These are phyloP conservation scores for Megaustenia siamemsis DNA, from an alignment of 2,888 invertebrate species.

Conservation along the genomic window DNA sequence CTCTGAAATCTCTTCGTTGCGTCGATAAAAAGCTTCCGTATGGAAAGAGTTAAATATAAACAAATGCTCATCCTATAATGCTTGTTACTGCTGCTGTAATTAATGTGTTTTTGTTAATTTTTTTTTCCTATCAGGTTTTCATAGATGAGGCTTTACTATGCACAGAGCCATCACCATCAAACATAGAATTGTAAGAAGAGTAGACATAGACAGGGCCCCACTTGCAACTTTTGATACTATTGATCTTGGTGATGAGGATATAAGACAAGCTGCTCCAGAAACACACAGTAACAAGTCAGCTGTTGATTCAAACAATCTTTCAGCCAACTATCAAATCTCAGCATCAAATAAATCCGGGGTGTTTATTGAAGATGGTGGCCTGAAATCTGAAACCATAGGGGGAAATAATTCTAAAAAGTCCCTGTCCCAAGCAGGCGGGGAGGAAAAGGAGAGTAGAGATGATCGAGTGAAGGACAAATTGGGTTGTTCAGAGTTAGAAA, in stretches of 20 bases:
- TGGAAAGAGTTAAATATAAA: background rate
- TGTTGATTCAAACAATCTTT: background rate
- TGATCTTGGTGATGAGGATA: constrained; percentile 68
- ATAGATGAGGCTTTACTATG: constrained; percentile 55
- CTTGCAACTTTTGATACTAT: constrained; percentile 76
- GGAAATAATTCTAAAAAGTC: constrained; percentile 51
- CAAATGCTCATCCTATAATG: background rate
- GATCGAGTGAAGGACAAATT: constrained; percentile 14
- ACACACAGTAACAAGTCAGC: background rate
- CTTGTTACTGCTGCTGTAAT: too few species aligned
- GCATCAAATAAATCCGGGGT: background rate
- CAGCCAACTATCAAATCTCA: background rate
- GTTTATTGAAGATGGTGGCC: constrained; percentile 34
- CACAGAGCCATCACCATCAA: constrained; percentile 59
- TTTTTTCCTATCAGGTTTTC: background rate
- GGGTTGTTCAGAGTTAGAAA: constrained; percentile 17
- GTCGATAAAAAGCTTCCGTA: too few species aligned
- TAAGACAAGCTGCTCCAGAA: background rate
- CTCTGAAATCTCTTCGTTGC: too few species aligned
- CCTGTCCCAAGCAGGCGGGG: constrained; percentile 55
- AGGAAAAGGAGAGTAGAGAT: constrained; percentile 42
- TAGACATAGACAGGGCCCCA: constrained; percentile 64
- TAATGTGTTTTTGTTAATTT: background rate
- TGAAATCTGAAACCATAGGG: constrained; percentile 53
- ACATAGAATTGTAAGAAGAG: constrained; percentile 53